These are phyloP conservation scores for Cynopterus brachyotis DNA, from an alignment of 2,113 vertebrate species.

Conservation along the genomic window DNA sequence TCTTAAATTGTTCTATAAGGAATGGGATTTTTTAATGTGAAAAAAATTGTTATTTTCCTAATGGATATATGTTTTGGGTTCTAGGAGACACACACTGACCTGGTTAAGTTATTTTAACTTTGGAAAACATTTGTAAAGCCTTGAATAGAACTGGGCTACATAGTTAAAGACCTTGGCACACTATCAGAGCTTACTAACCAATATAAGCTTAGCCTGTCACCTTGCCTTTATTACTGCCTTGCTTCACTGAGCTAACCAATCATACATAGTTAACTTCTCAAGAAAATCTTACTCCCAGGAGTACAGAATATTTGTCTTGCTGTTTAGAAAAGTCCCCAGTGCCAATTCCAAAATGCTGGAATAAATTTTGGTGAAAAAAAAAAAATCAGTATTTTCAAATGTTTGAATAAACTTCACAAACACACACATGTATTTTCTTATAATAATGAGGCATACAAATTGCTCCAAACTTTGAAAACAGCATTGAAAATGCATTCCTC, in stretches of 20 bases:
- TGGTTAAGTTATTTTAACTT: background rate
- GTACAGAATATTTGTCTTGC: slow-evolving; percentile 14
- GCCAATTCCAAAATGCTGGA: slow-evolving; percentile 17
- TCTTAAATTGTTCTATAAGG: background rate
- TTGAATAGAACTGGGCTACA: background rate
- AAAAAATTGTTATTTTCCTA: background rate
- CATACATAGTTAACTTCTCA: background rate
- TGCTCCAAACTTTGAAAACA: slow-evolving; percentile 25
- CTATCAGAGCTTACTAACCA: background rate
- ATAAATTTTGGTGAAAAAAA: slow-evolving; percentile 15
- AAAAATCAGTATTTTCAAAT: slow-evolving; percentile 24
- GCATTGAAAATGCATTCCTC: slow-evolving; percentile 44
- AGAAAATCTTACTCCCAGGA: background rate
- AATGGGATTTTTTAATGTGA: background rate
- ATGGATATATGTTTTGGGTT: background rate
- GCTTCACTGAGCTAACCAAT: background rate
- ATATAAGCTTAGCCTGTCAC: background rate
- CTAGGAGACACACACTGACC: background rate
- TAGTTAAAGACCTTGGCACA: background rate
- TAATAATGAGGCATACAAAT: slow-evolving; percentile 22
- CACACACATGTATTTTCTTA: slow-evolving; percentile 41
- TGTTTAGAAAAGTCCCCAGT: background rate
- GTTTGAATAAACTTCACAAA: slow-evolving; percentile 31
- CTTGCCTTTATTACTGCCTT: background rate
- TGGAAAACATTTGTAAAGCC: background rate